Base-by-base conservation (phyloP, 2,888 invertebrate species). In the Cantharis lateralis region DNA sequence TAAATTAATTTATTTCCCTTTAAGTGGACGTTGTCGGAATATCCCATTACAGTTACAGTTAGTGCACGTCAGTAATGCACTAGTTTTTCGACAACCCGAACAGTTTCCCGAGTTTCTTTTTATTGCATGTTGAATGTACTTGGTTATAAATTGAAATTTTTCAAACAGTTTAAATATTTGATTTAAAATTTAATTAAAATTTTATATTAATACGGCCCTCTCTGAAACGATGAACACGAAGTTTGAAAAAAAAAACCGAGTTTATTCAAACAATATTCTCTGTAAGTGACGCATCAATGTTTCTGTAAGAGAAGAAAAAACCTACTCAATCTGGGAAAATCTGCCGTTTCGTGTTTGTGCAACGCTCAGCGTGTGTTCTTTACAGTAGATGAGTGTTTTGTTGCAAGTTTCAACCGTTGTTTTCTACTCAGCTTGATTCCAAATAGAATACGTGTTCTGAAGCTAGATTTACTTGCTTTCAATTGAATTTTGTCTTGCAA, bases 401-500 rank as follows among this genome's bases (percentile, higher is more conserved):
- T 82, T 82, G 81, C 77, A 79, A 82, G 81, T 80, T 80, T 76
- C 77, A 77, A 78, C 80, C 80, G 80, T 80, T 82, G 82, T 82
- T 83, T 82, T 81, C 79, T 81, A 80, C 80, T 80, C 79, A 75
- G 80, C 80, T 81, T 81, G 81, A 81, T 81, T 80, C 81, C 80
- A 81, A 82, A 82, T 83, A 82, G 82, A 82, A 82, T 82, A 84
- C 84, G 83, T 84, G 83, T 83, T 82, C 82, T 81, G 83, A 82
- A 82, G 80, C 80, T 81, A 82, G 81, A 83, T 82, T 78, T 79
- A 70, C 72, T 70, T 64, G 69, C 71, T 72, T 75, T 72, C 74
- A 77, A 77, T 77, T 77, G 77, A 78, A 80, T 78, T 76, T 81
- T 77, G 80, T 79, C 80, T 82, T 81, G 81, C 81, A 81, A 81